phyloP scores from a whole-genome alignment of 2,113 vertebrate genomes.

The Melospiza melodia region DNA sequence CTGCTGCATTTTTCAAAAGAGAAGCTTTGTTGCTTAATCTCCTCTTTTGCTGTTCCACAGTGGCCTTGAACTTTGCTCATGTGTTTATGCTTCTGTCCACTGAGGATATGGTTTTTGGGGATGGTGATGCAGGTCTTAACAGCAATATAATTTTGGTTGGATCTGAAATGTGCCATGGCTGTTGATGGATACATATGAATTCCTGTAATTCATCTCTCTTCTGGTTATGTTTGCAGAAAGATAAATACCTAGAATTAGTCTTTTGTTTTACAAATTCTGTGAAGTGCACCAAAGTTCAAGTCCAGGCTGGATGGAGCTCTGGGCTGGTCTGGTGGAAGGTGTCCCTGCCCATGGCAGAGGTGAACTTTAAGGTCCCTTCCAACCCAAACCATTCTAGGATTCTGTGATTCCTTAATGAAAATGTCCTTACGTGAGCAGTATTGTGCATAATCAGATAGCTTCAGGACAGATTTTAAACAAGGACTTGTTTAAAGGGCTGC shows the following conservation, averaged over 20 bases:
- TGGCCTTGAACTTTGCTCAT: not conserved
- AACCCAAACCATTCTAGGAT: not conserved
- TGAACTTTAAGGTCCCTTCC: not conserved
- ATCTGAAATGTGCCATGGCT: not conserved
- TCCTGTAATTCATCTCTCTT: not conserved
- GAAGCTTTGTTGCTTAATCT: not conserved
- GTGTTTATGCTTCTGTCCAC: not conserved
- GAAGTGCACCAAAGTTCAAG: not conserved
- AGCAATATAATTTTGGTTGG: not conserved
- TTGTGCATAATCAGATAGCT: not conserved
- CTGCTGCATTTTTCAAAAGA: not conserved
- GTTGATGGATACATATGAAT: not conserved
- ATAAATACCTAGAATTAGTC: not conserved
- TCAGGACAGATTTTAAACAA: not conserved
- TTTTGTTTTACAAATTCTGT: not conserved
- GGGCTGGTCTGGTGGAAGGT: not conserved
- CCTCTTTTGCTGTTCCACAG: not conserved
- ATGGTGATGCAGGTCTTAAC: not conserved
- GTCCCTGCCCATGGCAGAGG: not conserved
- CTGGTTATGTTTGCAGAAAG: not conserved
- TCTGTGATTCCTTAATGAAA: not conserved
- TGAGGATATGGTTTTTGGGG: not conserved
- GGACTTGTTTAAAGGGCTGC: not conserved
- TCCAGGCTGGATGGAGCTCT: not conserved
- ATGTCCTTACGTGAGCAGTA: not conserved